Evolutionary conservation across 2,888 invertebrate species (phyloP), one percentile per base, ranked within the genome.

Genomic region (Eristalis tenax): DNA sequence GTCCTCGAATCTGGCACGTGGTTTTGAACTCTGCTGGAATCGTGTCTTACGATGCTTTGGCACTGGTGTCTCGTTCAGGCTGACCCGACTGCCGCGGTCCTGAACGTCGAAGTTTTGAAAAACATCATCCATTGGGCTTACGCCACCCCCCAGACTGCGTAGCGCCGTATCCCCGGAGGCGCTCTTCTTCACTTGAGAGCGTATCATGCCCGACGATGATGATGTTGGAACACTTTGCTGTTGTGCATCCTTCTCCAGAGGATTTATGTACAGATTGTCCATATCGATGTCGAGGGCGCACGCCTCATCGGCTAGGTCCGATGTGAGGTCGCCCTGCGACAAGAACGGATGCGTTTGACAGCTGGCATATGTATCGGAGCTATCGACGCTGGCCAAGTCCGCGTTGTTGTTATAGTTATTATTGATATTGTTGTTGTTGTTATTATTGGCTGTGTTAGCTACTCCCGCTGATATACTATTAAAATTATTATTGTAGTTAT

Each of bases 291-390:
- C 93, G 79, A 93, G 83, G 6, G 92, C 91, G 80, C 91, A 93
- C 26, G 91, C 91, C 89, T 92, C 92, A 87, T 93, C 93, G 40
- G 90, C 91, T 93, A 94, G 94, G 80, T 93, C 93, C 91, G 94
- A 94, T 90, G 95, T 95, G 91, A 96, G 94, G 94, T 96, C 96
- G 92, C 95, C 96, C 94, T 97, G 97, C 91, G 97, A 97, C 93
- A 96, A 96, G 94, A 97, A 98, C 91, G 98, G 98, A 94, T 98
- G 98, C 91, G 98, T 98, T 94, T 98, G 97, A 94, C 98, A 98
- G 94, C 98, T 98, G 93, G 98, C 98, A 94, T 98, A 99, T 90
- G 98, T 98, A 94, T 98, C 98, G 91, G 98, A 96, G 94, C 98
- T 96, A 94, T 95, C 95, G 90, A 95, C 94, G 91, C 95, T 95